These are phyloP conservation scores for Mesochorus sp. DNA, from an alignment of 2,888 invertebrate genomes.

Conservation along the genomic window DNA sequence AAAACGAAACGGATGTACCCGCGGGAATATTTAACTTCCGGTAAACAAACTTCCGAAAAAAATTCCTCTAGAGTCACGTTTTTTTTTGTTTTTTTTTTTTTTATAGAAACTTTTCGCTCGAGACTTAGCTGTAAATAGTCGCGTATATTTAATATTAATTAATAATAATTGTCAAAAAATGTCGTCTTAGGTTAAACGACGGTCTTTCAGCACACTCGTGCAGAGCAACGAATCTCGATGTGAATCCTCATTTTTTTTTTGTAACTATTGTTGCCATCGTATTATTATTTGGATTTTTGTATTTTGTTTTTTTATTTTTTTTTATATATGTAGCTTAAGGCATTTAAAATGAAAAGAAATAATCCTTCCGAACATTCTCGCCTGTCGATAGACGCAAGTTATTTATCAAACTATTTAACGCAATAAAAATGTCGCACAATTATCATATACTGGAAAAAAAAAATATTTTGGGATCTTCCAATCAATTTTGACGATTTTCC, in stretches of 20 bases:
- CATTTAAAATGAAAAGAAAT: slow-evolving; percentile 9
- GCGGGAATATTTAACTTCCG: slow-evolving; percentile 18
- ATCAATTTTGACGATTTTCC: too few relatives aligned
- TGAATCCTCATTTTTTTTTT: slow-evolving; percentile 38
- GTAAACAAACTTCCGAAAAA: slow-evolving; percentile 54
- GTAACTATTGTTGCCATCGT: slow-evolving; percentile 47
- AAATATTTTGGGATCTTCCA: too few relatives aligned
- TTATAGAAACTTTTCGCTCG: slow-evolving; percentile 69
- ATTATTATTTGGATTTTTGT: slow-evolving; percentile 49
- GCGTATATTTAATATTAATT: slow-evolving; percentile 38
- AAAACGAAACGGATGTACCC: neutral
- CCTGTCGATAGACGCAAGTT: slow-evolving; percentile 10
- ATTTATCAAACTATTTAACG: slow-evolving; percentile 32
- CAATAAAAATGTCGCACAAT: slow-evolving; percentile 51
- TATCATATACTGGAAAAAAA: too few relatives aligned
- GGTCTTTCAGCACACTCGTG: slow-evolving; percentile 30
- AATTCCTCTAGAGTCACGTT: slow-evolving; percentile 50
- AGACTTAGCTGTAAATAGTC: slow-evolving; percentile 66
- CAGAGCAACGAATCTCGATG: slow-evolving; percentile 55
- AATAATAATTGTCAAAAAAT: slow-evolving; percentile 19
- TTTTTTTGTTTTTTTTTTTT: slow-evolving; percentile 73
- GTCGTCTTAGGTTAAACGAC: slow-evolving; percentile 16
- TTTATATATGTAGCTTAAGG: slow-evolving; percentile 26
- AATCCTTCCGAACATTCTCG: too few relatives aligned
- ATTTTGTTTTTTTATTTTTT: too few relatives aligned